Percentiles rank a stretch among this genome's conserved stretches.
Conservation (phyloP, 2,113 vertebrate species). For the Phalacrocorax carbo region DNA sequence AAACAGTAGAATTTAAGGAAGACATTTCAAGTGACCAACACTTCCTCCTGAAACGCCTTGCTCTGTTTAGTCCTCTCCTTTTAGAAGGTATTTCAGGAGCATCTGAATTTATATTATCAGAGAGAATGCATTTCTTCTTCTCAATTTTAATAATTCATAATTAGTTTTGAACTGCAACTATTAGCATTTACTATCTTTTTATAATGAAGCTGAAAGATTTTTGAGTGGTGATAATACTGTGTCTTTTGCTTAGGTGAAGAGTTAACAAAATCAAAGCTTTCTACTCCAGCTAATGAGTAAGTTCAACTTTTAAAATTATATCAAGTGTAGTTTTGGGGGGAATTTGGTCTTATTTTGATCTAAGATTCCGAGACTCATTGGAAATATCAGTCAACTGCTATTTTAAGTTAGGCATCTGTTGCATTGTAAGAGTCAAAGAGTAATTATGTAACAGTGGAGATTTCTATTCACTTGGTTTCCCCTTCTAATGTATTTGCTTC, state of each 20-base stretch:
- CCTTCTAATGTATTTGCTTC: neutral
- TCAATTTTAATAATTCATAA: neutral
- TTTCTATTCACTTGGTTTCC: neutral
- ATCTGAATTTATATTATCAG: neutral
- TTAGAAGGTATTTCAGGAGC: neutral
- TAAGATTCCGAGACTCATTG: neutral
- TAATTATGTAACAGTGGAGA: neutral
- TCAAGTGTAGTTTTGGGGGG: neutral
- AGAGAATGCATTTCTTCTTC: neutral
- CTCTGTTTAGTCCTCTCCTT: neutral
- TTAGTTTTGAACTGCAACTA: neutral
- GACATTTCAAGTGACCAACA: neutral
- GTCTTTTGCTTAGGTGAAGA: constrained; percentile 84
- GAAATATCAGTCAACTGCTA: neutral
- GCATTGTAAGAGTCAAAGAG: neutral
- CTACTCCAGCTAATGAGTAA: constrained; percentile 81
- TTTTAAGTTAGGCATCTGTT: neutral
- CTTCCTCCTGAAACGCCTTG: neutral
- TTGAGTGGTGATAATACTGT: constrained; percentile 12
- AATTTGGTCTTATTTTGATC: neutral
- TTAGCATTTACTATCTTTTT: neutral
- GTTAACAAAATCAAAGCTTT: constrained; percentile 78
- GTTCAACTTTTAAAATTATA: constrained; percentile 47
- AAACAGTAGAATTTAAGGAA: neutral
- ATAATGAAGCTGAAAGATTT: neutral